Percentiles rank a stretch among this genome's conserved stretches.
Evolutionary conservation across 92 coral and sea anemone species (phyloP).

Genomic region (Heliopora coerulea): DNA sequence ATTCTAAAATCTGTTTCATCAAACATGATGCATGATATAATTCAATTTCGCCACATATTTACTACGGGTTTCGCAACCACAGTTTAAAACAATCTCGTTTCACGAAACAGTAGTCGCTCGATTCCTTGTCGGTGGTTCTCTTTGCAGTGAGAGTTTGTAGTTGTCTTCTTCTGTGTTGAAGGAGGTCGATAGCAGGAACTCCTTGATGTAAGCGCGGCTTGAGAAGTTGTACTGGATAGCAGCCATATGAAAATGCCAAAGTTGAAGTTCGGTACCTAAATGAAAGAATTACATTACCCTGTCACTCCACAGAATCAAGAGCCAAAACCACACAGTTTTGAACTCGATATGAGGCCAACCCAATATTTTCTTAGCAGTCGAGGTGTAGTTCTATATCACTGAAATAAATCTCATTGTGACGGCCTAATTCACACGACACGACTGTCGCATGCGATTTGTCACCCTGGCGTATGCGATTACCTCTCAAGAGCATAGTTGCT

Average conservation of each 20-base stretch:
- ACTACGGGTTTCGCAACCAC: not conserved
- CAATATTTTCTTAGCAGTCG: too few relatives aligned
- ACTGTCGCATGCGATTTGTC: too few relatives aligned
- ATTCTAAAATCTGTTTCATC: slow-evolving; percentile 17
- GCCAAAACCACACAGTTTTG: too few relatives aligned
- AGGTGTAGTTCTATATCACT: too few relatives aligned
- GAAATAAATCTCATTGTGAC: too few relatives aligned
- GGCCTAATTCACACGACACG: too few relatives aligned
- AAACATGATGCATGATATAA: slow-evolving; percentile 32
- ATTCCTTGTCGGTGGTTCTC: slow-evolving; percentile 69
- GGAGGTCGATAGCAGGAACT: slow-evolving; percentile 81
- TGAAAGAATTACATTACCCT: too few relatives aligned
- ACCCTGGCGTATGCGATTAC: too few relatives aligned
- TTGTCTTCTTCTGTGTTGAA: slow-evolving; percentile 96
- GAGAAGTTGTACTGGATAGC: slow-evolving; percentile 86
- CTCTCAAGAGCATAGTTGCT: too few relatives aligned
- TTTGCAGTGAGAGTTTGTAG: slow-evolving; percentile 87
- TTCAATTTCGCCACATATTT: not conserved
- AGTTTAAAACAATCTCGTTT: not conserved
- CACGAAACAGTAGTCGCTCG: slow-evolving; percentile 10
- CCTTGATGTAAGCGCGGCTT: slow-evolving; percentile 58
- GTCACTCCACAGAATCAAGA: too few relatives aligned
- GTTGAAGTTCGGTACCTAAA: slow-evolving; percentile 82
- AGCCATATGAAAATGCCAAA: slow-evolving; percentile 82
- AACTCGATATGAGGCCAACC: too few relatives aligned